phyloP scores from a whole-genome alignment of 1,140 invertebrate species.

The Pygmarrhopalites habei region DNA sequence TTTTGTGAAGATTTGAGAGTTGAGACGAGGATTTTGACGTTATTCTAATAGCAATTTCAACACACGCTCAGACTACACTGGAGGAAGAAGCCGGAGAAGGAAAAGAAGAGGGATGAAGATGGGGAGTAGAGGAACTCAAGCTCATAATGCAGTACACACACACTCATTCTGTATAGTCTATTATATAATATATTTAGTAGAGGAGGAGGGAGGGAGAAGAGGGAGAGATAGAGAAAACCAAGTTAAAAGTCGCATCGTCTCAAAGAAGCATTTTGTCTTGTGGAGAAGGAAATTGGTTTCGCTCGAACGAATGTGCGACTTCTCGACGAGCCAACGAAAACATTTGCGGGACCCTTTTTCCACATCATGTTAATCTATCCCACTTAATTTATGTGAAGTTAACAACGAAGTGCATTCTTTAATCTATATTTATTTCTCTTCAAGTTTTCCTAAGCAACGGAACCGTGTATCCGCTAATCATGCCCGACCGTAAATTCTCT shows the following conservation, averaged over 20 bases:
- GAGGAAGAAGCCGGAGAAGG: no score
- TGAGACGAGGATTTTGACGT: no score
- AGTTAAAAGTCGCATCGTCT: slow-evolving; percentile 21
- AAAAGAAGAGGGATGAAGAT: no score
- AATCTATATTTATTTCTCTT: slow-evolving; percentile 38
- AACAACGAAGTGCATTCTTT: slow-evolving; percentile 38
- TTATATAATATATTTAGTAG: no score
- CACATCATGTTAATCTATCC: slow-evolving; percentile 40
- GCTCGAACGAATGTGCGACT: slow-evolving; percentile 37
- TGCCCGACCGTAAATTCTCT: slow-evolving; percentile 34
- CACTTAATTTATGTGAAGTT: slow-evolving; percentile 39
- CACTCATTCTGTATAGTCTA: no score
- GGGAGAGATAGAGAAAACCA: not conserved
- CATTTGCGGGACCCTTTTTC: slow-evolving; percentile 37
- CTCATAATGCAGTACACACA: no score
- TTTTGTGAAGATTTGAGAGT: no score
- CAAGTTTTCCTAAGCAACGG: slow-evolving; percentile 34
- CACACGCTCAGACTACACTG: no score
- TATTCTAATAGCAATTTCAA: no score
- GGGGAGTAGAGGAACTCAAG: no score
- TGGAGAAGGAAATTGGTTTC: slow-evolving; percentile 40
- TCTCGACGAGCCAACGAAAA: slow-evolving; percentile 39
- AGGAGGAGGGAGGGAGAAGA: not conserved
- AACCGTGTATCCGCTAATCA: slow-evolving; percentile 40
- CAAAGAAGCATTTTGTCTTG: slow-evolving; percentile 39